Base-by-base conservation (phyloP, 2,113 vertebrate genomes). In the Terrapene triunguis region DNA sequence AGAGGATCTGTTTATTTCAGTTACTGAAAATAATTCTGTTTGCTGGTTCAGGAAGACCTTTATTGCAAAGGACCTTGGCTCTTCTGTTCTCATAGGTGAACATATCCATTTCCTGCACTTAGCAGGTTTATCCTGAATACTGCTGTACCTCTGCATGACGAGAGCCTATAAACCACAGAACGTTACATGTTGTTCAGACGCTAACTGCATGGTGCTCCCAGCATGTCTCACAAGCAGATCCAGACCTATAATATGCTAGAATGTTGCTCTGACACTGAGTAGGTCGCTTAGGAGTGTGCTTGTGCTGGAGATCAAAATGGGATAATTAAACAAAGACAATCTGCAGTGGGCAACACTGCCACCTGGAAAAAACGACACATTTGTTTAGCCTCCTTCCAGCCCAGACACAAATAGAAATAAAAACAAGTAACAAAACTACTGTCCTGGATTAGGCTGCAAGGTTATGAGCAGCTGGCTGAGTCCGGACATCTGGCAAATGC, bases 221-320 rank as follows among this genome's bases (percentile, higher is more conserved):
- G 0, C 5, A 13, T 22, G 9, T 57, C 72, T 87, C 5, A 0
- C 7, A 32, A 42, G 19, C 51, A 44, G 29, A 32, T 12, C 57
- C 11, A 1, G 19, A 80, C 2, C 47, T 21, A 53, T 48, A 0
- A 10, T 21, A 53, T 51, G 19, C 48, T 86, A 4, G 59, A 42
- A 11, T 2, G 10, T n/a, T 42, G 7, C 0, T 2, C 72, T 5
- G 69, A 27, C 25, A 42, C n/a, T 57, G 0, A 1, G 13, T 57
- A 80, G 35, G 1, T 16, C 2, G 13, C 38, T 69, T 0, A 2
- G 42, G 57, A 53, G 57, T 47, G 2, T 51, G 2, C 50, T 62
- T 69, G 48, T 44, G 16, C 72, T 88, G 78, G 44, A 80, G 54
- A 50, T 38, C 44, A 80, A 29, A 8, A 80, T 62, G 44, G 76